Percentiles rank a stretch among this genome's conserved stretches.
These are phyloP conservation scores for Lobophora halterata DNA, from an alignment of 2,888 invertebrate species.

Conservation along the genomic window DNA sequence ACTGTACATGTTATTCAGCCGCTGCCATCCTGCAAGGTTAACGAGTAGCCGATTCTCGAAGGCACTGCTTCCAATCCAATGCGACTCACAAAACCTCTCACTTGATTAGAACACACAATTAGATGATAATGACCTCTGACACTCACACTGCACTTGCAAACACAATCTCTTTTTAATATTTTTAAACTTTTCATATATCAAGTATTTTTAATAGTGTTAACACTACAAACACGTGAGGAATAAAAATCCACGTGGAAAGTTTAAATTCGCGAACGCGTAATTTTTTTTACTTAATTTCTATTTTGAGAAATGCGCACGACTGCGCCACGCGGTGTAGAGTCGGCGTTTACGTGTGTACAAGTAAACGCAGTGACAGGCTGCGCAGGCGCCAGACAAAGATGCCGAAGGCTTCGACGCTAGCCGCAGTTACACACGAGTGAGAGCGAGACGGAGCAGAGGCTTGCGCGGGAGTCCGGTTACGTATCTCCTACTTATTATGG, in stretches of 20 bases:
- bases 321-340: slow-evolving; percentile 61
- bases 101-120: slow-evolving; percentile 58
- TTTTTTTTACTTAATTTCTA: slow-evolving; percentile 26
- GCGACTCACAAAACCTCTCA: slow-evolving; percentile 57
- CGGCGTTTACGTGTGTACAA: slow-evolving; percentile 56
- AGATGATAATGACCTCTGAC: slow-evolving; percentile 62
- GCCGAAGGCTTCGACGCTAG: slow-evolving; percentile 66
- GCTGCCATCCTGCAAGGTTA: slow-evolving; percentile 65
- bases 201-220: slow-evolving; percentile 3
- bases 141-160: slow-evolving; percentile 48
- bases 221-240: slow-evolving; percentile 19
- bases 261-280: slow-evolving; percentile 18
- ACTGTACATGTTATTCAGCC: slow-evolving; percentile 53
- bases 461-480: slow-evolving; percentile 74
- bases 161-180: slow-evolving; percentile 13
- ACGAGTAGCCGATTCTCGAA: slow-evolving; percentile 56
- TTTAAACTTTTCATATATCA: no score
- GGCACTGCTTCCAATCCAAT: slow-evolving; percentile 58
- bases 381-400: slow-evolving; percentile 63
- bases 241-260: slow-evolving; percentile 18
- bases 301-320: slow-evolving; percentile 49
- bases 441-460: slow-evolving; percentile 60
- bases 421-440: slow-evolving; percentile 36
- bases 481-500: slow-evolving; percentile 56
- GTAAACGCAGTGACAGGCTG: slow-evolving; percentile 63